These are phyloP conservation scores for Harpegnathos saltator DNA, from an alignment of 1,140 invertebrate genomes.

Conservation along the genomic window DNA sequence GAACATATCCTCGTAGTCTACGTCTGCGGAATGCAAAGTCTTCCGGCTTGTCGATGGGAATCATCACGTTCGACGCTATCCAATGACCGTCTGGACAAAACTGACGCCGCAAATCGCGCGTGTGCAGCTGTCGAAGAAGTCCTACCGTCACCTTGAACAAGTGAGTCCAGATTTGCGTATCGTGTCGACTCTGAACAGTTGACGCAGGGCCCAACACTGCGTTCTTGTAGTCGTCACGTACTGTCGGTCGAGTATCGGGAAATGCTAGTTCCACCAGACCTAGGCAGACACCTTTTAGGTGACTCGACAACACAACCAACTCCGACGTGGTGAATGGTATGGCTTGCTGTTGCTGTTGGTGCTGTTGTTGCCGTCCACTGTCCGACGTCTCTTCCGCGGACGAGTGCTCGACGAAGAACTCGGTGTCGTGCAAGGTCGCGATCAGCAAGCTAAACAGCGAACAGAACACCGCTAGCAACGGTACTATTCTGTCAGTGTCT, in stretches of 20 bases:
- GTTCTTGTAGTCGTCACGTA: conserved; percentile 85
- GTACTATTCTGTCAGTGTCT: conserved; percentile 92
- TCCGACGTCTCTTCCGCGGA: conserved; percentile 66
- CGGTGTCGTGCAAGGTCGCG: conserved; percentile 94
- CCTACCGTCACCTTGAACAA: conserved; percentile 87
- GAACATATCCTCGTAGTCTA: conserved; percentile 87
- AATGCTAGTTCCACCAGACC: conserved; percentile 96
- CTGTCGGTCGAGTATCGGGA: conserved; percentile 90
- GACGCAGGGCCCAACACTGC: conserved; percentile 81
- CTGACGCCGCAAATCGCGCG: conserved; percentile 91
- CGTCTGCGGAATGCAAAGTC: conserved; percentile 88
- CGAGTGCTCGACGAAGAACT: conserved; percentile 88
- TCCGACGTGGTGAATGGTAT: conserved; percentile 89
- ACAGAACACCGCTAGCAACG: conserved; percentile 94
- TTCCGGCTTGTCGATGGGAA: conserved; percentile 88
- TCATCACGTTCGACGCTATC: conserved; percentile 90
- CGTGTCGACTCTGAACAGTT: conserved; percentile 79
- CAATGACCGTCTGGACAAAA: conserved; percentile 93
- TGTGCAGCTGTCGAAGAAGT: conserved; percentile 92
- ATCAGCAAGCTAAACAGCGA: conserved; percentile 93
- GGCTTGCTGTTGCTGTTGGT: conserved; percentile 79
- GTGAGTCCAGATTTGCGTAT: conserved; percentile 87
- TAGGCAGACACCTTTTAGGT: conserved; percentile 93
- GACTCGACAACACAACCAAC: conserved; percentile 89
- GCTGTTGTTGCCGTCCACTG: conserved; percentile 32